Base-by-base conservation (phyloP, 2,888 invertebrate genomes). In the Acronicta aceris region DNA sequence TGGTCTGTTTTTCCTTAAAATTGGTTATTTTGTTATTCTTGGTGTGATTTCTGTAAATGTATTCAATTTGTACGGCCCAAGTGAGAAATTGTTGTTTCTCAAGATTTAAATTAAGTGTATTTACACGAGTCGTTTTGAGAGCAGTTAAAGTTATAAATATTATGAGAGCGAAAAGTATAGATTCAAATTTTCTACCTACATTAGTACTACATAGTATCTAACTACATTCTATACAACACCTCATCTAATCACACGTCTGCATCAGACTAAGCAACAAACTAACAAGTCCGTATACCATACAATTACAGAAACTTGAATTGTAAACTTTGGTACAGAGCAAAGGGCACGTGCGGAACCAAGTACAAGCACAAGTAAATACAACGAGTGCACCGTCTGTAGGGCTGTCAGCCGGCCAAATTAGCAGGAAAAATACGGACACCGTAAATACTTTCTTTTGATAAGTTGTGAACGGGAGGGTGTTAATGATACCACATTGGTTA, bases 261-360 rank as follows among this genome's bases (percentile, higher is more conserved):
- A 62, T 7, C 40, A 49, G 36, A 54, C 52, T 59, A 52, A 16
- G 60, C 50, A 71, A 64, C 50, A 57, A 65, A 70, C 68, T 70
- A 42, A 59, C 36, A 68, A 74, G 74, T 78, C 79, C 64, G 74
- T 47, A 52, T 53, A 43, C 64, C 62, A 64, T 70, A 73, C 71
- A 78, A 73, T 73, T 75, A 77, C 79, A 81, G 66, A 77, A 82
- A 86, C 79, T 86, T 82, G 73, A 73, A 82, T 79, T 81, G 81
- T 80, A 78, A 83, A 82, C 78, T 85, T 83, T 52, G 49, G 53
- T 62, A 63, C 53, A 59, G 65, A 73, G 57, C 64, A 66, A 64
- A 59, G 53, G 71, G 64, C 79, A 79, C 82, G 81, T 82, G 76
- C 78, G 48, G 66, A 55, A 69, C 74, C 61, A 73, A 68, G 62